Conservation (phyloP, 2,113 vertebrate genomes). For the Quiscalus mexicanus region DNA sequence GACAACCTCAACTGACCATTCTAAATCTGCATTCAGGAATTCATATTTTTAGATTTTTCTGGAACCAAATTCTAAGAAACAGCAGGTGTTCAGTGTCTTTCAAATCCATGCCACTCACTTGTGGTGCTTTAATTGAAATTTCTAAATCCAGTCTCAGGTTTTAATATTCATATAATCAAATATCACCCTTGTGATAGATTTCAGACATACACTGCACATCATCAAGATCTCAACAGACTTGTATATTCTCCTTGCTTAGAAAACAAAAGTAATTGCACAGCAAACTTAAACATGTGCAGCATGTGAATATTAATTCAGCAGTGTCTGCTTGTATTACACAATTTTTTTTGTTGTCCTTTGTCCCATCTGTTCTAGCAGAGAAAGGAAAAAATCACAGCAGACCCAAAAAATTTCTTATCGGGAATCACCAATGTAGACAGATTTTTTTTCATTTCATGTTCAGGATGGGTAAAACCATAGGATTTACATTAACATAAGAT, state of each 20-base stretch:
- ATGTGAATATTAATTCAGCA: constrained; percentile 7
- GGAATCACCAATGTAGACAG: background rate
- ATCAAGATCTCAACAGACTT: background rate
- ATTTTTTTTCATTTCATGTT: background rate
- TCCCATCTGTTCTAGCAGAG: constrained; percentile 33
- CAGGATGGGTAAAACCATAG: background rate
- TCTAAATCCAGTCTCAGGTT: background rate
- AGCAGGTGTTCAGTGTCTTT: background rate
- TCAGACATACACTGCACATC: background rate
- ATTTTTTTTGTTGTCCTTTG: background rate
- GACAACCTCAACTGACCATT: background rate
- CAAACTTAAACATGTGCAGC: background rate
- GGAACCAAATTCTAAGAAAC: background rate
- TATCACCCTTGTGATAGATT: background rate
- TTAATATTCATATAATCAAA: background rate
- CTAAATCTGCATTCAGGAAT: background rate
- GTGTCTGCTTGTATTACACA: background rate
- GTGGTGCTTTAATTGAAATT: background rate
- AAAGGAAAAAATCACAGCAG: constrained; percentile 24
- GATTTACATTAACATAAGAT: background rate
- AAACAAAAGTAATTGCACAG: constrained; percentile 7
- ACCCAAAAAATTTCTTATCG: background rate
- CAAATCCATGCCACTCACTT: background rate
- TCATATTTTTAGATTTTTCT: background rate
- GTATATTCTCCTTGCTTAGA: background rate